These are phyloP conservation scores for Tribolium castaneum DNA, from an alignment of 1,140 invertebrate species.

Conservation along the genomic window DNA sequence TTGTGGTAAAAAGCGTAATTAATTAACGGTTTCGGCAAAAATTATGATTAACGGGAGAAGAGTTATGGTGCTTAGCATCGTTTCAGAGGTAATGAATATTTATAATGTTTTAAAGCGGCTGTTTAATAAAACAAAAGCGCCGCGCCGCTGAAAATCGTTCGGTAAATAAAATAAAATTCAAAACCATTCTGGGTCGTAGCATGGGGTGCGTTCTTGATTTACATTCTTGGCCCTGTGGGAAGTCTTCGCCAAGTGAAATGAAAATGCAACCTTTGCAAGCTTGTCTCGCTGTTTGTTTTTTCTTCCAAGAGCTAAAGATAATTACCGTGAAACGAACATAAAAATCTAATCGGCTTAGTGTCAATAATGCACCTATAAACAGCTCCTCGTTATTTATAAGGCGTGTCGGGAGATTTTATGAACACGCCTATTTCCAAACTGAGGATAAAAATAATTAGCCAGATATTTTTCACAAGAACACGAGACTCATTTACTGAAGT, in stretches of 20 bases:
- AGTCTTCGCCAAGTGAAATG: slow-evolving; percentile 47
- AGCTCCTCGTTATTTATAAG: slow-evolving; percentile 43
- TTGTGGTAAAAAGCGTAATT: slow-evolving; percentile 35
- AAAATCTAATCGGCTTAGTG: slow-evolving; percentile 44
- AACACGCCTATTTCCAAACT: background rate
- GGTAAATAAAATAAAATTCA: slow-evolving; percentile 51
- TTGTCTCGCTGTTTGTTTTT: slow-evolving; percentile 39
- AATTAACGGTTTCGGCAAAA: slow-evolving; percentile 50
- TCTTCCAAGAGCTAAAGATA: slow-evolving; percentile 23
- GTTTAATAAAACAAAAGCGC: slow-evolving; percentile 51
- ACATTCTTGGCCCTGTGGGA: slow-evolving; percentile 55
- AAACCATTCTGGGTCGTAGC: slow-evolving; percentile 48
- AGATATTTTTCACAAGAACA: slow-evolving; percentile 8
- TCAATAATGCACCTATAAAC: slow-evolving; percentile 42
- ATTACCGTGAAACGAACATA: slow-evolving; percentile 36
- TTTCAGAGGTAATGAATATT: slow-evolving; percentile 53
- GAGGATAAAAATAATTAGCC: slow-evolving; percentile 6
- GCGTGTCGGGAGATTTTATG: slow-evolving; percentile 10
- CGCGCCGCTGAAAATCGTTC: slow-evolving; percentile 52
- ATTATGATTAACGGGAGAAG: slow-evolving; percentile 51
- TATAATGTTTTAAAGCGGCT: slow-evolving; percentile 49
- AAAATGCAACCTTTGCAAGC: slow-evolving; percentile 53
- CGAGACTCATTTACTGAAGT: background rate
- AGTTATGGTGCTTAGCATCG: slow-evolving; percentile 40
- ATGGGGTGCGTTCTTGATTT: slow-evolving; percentile 53